Conservation (phyloP, 1,140 invertebrate species). For the Drosophila pandora region DNA sequence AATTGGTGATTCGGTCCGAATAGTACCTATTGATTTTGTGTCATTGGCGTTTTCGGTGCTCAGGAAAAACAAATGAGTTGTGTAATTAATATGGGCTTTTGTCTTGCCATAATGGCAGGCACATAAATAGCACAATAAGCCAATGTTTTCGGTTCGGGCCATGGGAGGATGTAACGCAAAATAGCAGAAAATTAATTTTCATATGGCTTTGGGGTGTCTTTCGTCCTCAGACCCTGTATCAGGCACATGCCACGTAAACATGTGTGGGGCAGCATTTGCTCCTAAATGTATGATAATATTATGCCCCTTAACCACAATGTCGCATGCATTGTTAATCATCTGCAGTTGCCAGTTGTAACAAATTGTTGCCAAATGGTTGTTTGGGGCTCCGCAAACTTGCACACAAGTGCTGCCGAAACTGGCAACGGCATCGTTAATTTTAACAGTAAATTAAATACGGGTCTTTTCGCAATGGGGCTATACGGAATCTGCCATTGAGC, state of each 20-base stretch:
- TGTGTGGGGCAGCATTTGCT: slow-evolving; percentile 14
- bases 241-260: slow-evolving; percentile 1
- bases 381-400: slow-evolving; percentile 57
- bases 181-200: slow-evolving; percentile 77
- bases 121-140: slow-evolving; percentile 75
- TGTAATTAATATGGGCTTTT: slow-evolving; percentile 77
- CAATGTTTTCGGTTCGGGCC: slow-evolving; percentile 36
- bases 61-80: slow-evolving; percentile 68
- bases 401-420: slow-evolving; percentile 40
- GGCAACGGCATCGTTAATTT: slow-evolving; percentile 71
- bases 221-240: neutral
- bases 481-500: slow-evolving; percentile 11
- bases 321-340: slow-evolving; percentile 80
- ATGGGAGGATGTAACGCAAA: slow-evolving; percentile 36
- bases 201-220: slow-evolving; percentile 44
- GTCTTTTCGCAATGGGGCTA: slow-evolving; percentile 52
- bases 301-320: slow-evolving; percentile 79
- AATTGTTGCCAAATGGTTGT: slow-evolving; percentile 81
- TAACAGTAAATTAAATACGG: slow-evolving; percentile 79
- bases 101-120: slow-evolving; percentile 63
- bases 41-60: slow-evolving; percentile 52
- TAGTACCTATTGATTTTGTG: slow-evolving; percentile 64
- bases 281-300: slow-evolving; percentile 74
- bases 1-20: slow-evolving; percentile 14
- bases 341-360: slow-evolving; percentile 77